These are phyloP conservation scores for Zoanthus gigantus DNA, from an alignment of 92 coral and sea anemone species.

Conservation along the genomic window DNA sequence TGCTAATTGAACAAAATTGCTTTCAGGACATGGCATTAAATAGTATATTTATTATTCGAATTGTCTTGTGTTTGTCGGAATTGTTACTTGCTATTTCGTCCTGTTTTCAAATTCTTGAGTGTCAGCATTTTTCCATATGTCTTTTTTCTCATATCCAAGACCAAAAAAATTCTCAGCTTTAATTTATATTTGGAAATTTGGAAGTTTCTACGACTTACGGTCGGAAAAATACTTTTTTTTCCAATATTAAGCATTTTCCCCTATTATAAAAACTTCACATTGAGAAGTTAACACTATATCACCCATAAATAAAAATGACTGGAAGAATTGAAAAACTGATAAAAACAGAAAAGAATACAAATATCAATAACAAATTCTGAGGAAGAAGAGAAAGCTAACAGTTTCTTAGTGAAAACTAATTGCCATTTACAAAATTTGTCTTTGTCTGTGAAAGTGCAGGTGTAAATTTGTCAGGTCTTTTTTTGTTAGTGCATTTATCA, in stretches of 20 bases:
- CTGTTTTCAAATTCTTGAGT: slow-evolving; percentile 52
- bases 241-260: too few species aligned
- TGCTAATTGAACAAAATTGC: slow-evolving; percentile 79
- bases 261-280: too few species aligned
- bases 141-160: slow-evolving; percentile 60
- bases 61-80: slow-evolving; percentile 62
- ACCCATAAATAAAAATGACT: neutral
- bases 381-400: slow-evolving; percentile 10
- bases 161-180: slow-evolving; percentile 45
- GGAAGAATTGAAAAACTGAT: neutral
- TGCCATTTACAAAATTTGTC: slow-evolving; percentile 12
- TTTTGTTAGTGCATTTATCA: neutral
- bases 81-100: slow-evolving; percentile 62
- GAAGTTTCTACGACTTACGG: neutral
- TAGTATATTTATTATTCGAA: slow-evolving; percentile 33
- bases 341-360: neutral
- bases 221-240: too few species aligned
- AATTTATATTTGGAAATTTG: slow-evolving; percentile 1
- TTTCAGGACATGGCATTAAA: slow-evolving; percentile 60
- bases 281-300: neutral
- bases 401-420: slow-evolving; percentile 12
- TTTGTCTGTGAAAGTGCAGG: slow-evolving; percentile 42
- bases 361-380: neutral
- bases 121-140: slow-evolving; percentile 62
- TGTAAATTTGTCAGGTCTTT: slow-evolving; percentile 18